Evolutionary conservation across 2,888 invertebrate species (phyloP).

Genomic region (Pristionchus arcanus): DNA sequence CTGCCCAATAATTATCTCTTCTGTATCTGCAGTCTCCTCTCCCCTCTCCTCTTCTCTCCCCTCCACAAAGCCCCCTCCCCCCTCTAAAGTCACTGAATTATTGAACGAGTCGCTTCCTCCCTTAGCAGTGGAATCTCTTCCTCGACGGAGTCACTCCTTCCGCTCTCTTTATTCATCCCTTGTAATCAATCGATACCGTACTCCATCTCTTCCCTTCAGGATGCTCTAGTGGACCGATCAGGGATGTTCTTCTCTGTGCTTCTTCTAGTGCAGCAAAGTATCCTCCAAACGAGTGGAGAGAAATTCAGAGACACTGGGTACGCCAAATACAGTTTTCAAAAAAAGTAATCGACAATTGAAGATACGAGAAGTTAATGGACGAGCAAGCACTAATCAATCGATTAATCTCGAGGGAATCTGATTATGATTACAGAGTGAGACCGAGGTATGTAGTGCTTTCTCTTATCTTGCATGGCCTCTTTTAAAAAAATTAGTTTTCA

Average conservation of each 20-base stretch:
- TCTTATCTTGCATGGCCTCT: neutral
- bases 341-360: constrained; percentile 28
- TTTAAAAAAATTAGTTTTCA: neutral
- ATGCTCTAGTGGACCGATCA: neutral
- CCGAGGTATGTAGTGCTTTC: constrained; percentile 62
- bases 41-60: neutral
- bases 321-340: neutral
- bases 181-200: constrained; percentile 20
- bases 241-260: constrained; percentile 30
- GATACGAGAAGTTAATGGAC: constrained; percentile 70
- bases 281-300: constrained; percentile 9
- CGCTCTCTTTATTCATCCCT: neutral
- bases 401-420: constrained; percentile 56
- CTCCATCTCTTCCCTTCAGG: neutral
- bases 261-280: constrained; percentile 23
- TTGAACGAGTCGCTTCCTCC: constrained; percentile 15
- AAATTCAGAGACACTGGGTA: constrained; percentile 33
- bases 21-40: neutral
- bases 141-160: neutral
- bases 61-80: constrained; percentile 10
- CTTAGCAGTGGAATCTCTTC: neutral
- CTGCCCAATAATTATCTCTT: neutral
- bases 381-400: constrained; percentile 70
- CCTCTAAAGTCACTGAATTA: constrained; percentile 26
- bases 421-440: constrained; percentile 71